These are phyloP conservation scores for Ibycter americanus DNA, from an alignment of 2,797 vertebrate species.

Conservation along the genomic window DNA sequence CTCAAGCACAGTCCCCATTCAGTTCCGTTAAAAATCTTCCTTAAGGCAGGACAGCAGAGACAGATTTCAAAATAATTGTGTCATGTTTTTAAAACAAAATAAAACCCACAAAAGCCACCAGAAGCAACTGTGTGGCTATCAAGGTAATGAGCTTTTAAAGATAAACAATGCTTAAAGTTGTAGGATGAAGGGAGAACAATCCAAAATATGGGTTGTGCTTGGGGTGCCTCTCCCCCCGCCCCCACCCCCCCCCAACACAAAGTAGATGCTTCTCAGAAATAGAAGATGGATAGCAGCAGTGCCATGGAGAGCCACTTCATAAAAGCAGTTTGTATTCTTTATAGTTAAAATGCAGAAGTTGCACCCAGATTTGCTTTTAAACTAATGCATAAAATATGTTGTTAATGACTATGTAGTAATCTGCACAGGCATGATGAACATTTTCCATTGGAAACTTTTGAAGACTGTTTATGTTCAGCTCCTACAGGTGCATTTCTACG, in stretches of 20 bases:
- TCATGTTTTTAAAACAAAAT: background rate
- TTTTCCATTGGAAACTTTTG: background rate
- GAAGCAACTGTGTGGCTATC: background rate
- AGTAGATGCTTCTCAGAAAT: background rate
- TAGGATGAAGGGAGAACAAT: background rate
- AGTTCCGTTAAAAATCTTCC: background rate
- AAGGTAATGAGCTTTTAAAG: background rate
- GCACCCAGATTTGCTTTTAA: background rate
- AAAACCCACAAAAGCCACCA: background rate
- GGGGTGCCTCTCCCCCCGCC: background rate
- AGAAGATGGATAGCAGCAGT: background rate
- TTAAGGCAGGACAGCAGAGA: background rate
- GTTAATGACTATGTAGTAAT: background rate
- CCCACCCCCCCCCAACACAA: rapidly evolving
- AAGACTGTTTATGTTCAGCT: background rate
- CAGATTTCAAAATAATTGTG: background rate
- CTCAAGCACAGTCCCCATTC: background rate
- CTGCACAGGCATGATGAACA: background rate
- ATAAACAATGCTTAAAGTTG: background rate
- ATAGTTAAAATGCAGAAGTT: background rate
- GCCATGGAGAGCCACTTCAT: background rate
- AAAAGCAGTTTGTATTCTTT: background rate
- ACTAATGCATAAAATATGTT: background rate
- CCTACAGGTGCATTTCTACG: background rate
- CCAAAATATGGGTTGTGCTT: background rate